Percentiles rank a stretch among this genome's conserved stretches.
Conservation (phyloP, 2,888 invertebrate genomes). For the Erpobdella octoculata region DNA sequence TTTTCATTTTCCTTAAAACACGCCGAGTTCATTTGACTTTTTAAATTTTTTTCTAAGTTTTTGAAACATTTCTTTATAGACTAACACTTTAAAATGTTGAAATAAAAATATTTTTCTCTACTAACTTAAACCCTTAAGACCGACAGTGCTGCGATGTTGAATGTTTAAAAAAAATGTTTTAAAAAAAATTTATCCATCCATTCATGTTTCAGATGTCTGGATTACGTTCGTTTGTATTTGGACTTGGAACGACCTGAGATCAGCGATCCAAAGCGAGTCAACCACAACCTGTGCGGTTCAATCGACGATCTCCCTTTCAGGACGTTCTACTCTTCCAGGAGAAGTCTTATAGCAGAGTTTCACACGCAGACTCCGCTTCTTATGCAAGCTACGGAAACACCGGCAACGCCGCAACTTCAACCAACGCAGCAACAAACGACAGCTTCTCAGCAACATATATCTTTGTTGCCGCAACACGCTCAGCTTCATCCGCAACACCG, state of each 20-base stretch:
- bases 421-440: slow-evolving; percentile 35
- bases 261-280: slow-evolving; percentile 43
- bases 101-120: too few species aligned
- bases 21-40: too few species aligned
- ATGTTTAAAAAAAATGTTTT: background rate
- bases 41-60: too few species aligned
- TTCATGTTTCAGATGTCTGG: slow-evolving; percentile 47
- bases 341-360: slow-evolving; percentile 48
- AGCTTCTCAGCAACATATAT: background rate
- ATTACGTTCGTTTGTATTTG: slow-evolving; percentile 45
- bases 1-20: too few species aligned
- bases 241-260: slow-evolving; percentile 48
- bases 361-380: too few species aligned
- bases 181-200: background rate
- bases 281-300: slow-evolving; percentile 45
- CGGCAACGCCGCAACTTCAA: slow-evolving; percentile 38
- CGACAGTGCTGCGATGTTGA: too few species aligned
- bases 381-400: too few species aligned
- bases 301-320: slow-evolving; percentile 41
- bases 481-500: too few species aligned
- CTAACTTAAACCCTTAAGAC: too few species aligned
- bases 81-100: too few species aligned
- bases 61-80: too few species aligned
- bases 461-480: background rate
- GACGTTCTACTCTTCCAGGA: slow-evolving; percentile 46